Base-by-base conservation (phyloP, 2,797 vertebrate species). In the Tenualosa ilisha region DNA sequence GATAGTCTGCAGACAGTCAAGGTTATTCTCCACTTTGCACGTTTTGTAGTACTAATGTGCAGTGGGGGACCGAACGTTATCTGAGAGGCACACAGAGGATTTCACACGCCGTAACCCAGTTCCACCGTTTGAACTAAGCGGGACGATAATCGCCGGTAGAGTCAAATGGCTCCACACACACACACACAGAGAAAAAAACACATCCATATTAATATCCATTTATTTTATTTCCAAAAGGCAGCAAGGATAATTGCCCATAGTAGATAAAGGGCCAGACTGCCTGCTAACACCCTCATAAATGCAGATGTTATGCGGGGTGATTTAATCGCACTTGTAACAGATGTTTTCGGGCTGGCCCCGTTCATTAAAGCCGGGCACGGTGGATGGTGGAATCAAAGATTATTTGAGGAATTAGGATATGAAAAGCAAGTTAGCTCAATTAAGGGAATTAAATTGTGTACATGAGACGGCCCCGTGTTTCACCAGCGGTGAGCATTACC, bases 391-490 rank as follows among this genome's bases (percentile, higher is more conserved):
- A 97, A 95, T 96, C 93, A 93, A 95, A 97, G 96, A 97, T 96
- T 97, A 96, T 97, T 97, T 93, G 85, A 94, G 95, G 96, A 98
- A 98, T 97, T 96, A 97, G 96, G 96, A 96, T 96, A 97, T 96
- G 96, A 98, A 97, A 98, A 97, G 95, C 95, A 95, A 90, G 95
- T 97, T 97, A 97, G 95, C 95, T 96, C 96, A 97, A 97, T 99
- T 98, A 98, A 96, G 96, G 94, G 97, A 98, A 99, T 98, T 96
- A 96, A 97, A 99, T 97, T 97, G 96, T 95, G 93, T 97, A 96
- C 96, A 96, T 97, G 97, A 97, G 95, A 96, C 91, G 93, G 94
- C 94, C 68, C 93, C 96, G 94, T 93, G 95, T 95, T 96, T 94
- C 95, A 95, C 94, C 93, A 93, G 96, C 93, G 93, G 93, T 88